Base-by-base conservation (phyloP, 2,113 vertebrate genomes). In the Ammodytes marinus region DNA sequence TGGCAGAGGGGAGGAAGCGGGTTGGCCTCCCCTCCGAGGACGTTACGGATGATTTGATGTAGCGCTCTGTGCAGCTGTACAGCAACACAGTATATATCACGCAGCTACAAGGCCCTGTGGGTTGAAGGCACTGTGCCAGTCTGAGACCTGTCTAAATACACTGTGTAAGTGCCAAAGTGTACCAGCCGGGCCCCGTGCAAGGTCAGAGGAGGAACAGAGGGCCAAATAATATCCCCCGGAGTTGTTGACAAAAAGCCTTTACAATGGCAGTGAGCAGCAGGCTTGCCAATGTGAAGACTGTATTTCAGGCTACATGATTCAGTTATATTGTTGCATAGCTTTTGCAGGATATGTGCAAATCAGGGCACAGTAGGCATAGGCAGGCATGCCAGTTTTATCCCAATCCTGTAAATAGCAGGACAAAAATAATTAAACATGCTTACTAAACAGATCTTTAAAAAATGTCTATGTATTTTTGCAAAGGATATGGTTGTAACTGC, bases 1-100 rank as follows among this genome's bases (percentile, higher is more conserved):
- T 63, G 4, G 39, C 45, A 63, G 66, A 64, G 60, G 42, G 59
- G 69, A 60, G 72, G 80, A 63, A 27, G 43, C 67, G 10, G 46
- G 45, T 52, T 35, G 5, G 46, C 37, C 80, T 74, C 80, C 60
- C 77, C n/a, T 66, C 73, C n/a, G 50, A 82, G 78, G 70, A 79
- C 70, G 60, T 86, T 82, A 86, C 61, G 73, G 88, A 89, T 86
- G 82, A 89, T 88, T 84, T 84, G 80, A 86, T 90, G 83, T n/a
- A 63, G 64, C 6, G 35, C 84, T 77, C 55, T 73, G 74, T 74
- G 88, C 75, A 37, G 74, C 75, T 76, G 71, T 86, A 80, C 77
- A 81, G 80, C 80, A 85, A 67, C 74, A 77, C 82, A 84, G 54
- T 88, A 89, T 77, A 85, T 94, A n/a, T n/a, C 84, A 90, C 27